Evolutionary conservation across 1,140 invertebrate species (phyloP).

Genomic region (Drosophila orosa): DNA sequence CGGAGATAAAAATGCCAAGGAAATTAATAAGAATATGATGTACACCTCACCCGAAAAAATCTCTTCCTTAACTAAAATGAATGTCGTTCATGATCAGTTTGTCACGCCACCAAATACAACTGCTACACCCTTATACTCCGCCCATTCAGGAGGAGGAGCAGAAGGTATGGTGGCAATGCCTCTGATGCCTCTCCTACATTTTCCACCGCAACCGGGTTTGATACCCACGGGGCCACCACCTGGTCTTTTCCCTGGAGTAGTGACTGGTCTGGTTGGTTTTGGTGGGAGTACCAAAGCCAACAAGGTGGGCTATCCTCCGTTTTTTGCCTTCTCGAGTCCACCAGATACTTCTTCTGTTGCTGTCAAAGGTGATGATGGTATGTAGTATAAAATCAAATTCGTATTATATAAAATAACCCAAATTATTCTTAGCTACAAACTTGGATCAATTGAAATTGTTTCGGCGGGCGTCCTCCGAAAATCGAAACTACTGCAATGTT

Average conservation of each 20-base stretch:
- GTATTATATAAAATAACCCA: neutral
- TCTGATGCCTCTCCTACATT: slow-evolving; percentile 68
- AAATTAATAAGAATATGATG: neutral
- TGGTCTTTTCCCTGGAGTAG: slow-evolving; percentile 83
- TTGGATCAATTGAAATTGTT: slow-evolving; percentile 10
- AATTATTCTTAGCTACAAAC: slow-evolving; percentile 25
- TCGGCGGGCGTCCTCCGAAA: slow-evolving; percentile 5
- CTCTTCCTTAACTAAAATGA: slow-evolving; percentile 3
- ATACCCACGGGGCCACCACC: slow-evolving; percentile 86
- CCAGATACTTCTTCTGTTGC: slow-evolving; percentile 1
- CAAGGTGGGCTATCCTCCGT: slow-evolving; percentile 37
- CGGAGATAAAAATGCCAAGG: neutral
- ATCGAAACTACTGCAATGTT: slow-evolving; percentile 76
- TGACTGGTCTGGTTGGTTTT: slow-evolving; percentile 45
- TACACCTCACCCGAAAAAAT: slow-evolving; percentile 5
- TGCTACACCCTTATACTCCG: slow-evolving; percentile 19
- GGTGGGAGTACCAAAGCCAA: slow-evolving; percentile 13
- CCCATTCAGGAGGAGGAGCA: slow-evolving; percentile 25
- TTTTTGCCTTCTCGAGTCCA: slow-evolving; percentile 36
- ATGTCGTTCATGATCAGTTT: slow-evolving; percentile 2
- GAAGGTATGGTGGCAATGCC: slow-evolving; percentile 42
- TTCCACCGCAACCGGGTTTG: slow-evolving; percentile 87
- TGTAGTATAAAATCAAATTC: neutral
- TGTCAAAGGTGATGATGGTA: slow-evolving; percentile 15
- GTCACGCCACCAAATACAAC: neutral